Conservation (phyloP, 2,888 invertebrate genomes). For the Xestobium rufovillosum region DNA sequence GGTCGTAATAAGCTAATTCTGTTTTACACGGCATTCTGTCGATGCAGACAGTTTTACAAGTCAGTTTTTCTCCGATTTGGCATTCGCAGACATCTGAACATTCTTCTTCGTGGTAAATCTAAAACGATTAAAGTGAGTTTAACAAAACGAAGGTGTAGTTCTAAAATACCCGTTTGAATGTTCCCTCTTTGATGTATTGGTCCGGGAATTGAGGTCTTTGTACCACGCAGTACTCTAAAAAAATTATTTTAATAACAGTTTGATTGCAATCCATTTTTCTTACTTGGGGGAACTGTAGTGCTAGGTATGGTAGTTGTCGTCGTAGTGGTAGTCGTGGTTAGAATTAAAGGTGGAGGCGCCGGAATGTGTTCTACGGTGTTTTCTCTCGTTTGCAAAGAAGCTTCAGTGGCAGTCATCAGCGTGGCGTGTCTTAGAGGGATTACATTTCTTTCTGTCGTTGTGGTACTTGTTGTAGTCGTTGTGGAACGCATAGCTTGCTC, state of each 20-base stretch:
- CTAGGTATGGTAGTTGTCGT: constrained; percentile 38
- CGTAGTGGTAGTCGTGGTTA: constrained; percentile 35
- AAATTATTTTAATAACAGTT: too few species aligned
- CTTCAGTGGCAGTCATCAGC: constrained; percentile 36
- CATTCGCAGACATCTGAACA: constrained; percentile 88
- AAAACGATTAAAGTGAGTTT: constrained; percentile 25
- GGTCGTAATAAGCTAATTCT: constrained; percentile 81
- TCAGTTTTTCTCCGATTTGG: constrained; percentile 65
- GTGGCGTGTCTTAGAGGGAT: constrained; percentile 19
- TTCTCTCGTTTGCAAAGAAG: constrained; percentile 35
- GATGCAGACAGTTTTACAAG: constrained; percentile 84
- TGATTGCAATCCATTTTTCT: too few species aligned
- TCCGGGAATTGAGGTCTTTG: constrained; percentile 76
- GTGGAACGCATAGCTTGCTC: constrained; percentile 47
- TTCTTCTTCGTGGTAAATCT: constrained; percentile 78
- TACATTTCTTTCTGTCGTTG: constrained; percentile 41
- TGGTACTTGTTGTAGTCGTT: constrained; percentile 42
- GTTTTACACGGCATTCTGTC: constrained; percentile 82
- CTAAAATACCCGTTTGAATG: constrained; percentile 70
- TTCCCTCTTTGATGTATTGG: constrained; percentile 79
- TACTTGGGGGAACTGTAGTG: constrained; percentile 51
- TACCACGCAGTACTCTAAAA: constrained; percentile 71
- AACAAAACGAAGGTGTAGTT: neutral
- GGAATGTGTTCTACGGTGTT: constrained; percentile 46
- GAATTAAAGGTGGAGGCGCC: constrained; percentile 42